A percentile compares a stretch with the other conserved stretches of the same genome.
Evolutionary conservation across 2,888 invertebrate species (phyloP).

Genomic region (Mythimna ferrago): DNA sequence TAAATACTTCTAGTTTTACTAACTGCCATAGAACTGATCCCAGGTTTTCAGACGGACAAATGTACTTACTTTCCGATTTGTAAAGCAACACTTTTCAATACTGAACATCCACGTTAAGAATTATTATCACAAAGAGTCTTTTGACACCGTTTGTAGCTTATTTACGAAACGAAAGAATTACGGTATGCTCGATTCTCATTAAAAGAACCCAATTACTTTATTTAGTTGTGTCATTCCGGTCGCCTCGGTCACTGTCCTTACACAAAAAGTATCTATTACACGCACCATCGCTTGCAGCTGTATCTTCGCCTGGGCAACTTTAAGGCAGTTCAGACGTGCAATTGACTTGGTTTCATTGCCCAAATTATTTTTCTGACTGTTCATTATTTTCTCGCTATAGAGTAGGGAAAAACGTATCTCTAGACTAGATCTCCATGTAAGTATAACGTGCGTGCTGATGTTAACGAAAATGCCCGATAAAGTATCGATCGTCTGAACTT

Average conservation of each 20-base stretch:
- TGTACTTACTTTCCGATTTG: background rate
- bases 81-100: background rate
- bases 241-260: constrained; percentile 51
- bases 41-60: background rate
- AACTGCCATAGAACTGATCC: background rate
- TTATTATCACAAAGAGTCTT: constrained; percentile 11
- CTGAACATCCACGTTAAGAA: background rate
- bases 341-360: constrained; percentile 13
- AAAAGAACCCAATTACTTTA: constrained; percentile 35
- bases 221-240: constrained; percentile 45
- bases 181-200: constrained; percentile 19
- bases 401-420: no score
- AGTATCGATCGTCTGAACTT: background rate
- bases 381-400: constrained; percentile 2
- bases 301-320: constrained; percentile 33
- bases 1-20: background rate
- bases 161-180: constrained; percentile 20
- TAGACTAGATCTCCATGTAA: background rate
- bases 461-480: background rate
- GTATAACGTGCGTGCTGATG: background rate
- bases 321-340: constrained; percentile 15
- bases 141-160: constrained; percentile 12
- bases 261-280: constrained; percentile 55
- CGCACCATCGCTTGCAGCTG: constrained; percentile 48
- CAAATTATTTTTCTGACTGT: constrained; percentile 15